phyloP scores from a whole-genome alignment of 2,797 vertebrate species.

The Pseudomugil tenellus region DNA sequence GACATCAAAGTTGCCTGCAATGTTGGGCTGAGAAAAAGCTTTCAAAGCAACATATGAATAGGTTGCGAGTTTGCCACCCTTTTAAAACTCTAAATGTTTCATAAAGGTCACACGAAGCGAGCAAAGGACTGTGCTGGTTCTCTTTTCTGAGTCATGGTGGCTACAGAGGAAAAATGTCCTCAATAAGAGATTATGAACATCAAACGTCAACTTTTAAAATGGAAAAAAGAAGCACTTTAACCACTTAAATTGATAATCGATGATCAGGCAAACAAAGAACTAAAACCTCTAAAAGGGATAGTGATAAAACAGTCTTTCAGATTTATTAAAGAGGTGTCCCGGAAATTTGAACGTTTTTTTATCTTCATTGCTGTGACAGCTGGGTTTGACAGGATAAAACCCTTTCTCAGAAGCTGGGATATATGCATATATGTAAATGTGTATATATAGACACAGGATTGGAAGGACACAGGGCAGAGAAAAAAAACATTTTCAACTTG shows the following conservation, averaged over 20 bases:
- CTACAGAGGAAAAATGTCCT: slow-evolving; percentile 15
- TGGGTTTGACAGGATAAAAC: background rate
- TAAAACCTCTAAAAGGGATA: background rate
- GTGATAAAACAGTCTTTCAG: background rate
- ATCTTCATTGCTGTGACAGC: background rate
- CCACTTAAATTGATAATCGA: background rate
- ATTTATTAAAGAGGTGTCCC: background rate
- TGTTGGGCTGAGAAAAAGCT: background rate
- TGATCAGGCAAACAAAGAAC: background rate
- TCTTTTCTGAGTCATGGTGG: background rate
- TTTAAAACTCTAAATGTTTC: slow-evolving; percentile 37
- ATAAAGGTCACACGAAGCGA: slow-evolving; percentile 48
- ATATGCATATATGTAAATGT: too few relatives aligned
- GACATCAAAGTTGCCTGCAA: slow-evolving; percentile 27
- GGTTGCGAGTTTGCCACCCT: slow-evolving; percentile 22
- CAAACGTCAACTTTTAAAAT: slow-evolving; percentile 17
- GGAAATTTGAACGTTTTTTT: background rate
- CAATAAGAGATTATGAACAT: slow-evolving; percentile 23
- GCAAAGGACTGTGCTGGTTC: slow-evolving; percentile 7
- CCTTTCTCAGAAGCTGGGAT: background rate
- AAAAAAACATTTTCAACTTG: too few relatives aligned
- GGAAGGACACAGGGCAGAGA: too few relatives aligned
- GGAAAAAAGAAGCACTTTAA: background rate
- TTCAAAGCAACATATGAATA: slow-evolving; percentile 40
- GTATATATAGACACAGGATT: too few relatives aligned